A percentile compares a stretch with the other conserved stretches of the same genome.
These are phyloP conservation scores for Ephydatia muelleri DNA, from an alignment of 37 sponge, comb jelly and placozoan species.

Conservation along the genomic window DNA sequence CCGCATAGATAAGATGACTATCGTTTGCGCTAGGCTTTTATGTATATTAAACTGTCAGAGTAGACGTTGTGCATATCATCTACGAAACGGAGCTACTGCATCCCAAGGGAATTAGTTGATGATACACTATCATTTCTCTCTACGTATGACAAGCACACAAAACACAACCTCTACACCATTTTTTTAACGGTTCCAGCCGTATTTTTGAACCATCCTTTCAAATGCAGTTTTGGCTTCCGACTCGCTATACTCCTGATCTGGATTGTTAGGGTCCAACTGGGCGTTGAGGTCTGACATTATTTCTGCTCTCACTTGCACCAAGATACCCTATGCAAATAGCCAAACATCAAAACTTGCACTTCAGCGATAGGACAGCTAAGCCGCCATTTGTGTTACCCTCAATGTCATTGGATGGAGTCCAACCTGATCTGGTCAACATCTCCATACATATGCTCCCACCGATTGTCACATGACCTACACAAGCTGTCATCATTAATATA, in stretches of 20 bases:
- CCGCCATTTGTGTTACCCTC: constrained; percentile 39
- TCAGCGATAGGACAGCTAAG: not conserved
- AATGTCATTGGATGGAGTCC: constrained; percentile 85
- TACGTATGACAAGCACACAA: not conserved
- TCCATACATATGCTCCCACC: constrained; percentile 91
- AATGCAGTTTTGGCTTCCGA: constrained; percentile 69
- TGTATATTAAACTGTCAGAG: not conserved
- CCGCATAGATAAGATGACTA: not conserved
- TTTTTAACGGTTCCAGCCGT: constrained; percentile 73
- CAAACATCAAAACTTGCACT: not conserved
- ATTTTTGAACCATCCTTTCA: constrained; percentile 76
- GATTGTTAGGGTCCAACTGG: constrained; percentile 37
- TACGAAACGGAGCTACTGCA: not conserved
- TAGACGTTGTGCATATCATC: not conserved
- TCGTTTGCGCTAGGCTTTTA: not conserved
- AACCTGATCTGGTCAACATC: constrained; percentile 79
- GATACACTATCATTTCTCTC: not conserved
- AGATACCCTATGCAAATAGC: constrained; percentile 43
- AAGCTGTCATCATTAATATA: not conserved
- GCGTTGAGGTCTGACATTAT: constrained; percentile 74
- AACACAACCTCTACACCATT: not conserved
- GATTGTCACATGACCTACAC: constrained; percentile 69
- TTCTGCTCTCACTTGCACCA: constrained; percentile 77
- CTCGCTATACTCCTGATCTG: constrained; percentile 51
- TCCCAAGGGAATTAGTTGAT: not conserved